Percentiles rank a stretch among this genome's conserved stretches.
phyloP scores from a whole-genome alignment of 1,140 invertebrate species.

The Hylaeus anthracinus region DNA sequence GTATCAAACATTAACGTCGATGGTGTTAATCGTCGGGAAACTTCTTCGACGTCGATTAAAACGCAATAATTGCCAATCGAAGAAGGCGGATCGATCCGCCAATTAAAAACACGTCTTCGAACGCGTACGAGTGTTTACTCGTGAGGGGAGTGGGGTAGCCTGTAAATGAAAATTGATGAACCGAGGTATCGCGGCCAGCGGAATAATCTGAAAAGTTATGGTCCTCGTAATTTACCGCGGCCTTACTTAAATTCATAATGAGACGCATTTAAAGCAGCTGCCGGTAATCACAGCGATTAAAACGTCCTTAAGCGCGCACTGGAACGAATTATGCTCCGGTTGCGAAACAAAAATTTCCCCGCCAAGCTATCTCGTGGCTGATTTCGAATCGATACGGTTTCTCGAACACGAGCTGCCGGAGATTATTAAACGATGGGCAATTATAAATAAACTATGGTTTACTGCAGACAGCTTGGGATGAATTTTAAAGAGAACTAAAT shows the following conservation, averaged over 20 bases:
- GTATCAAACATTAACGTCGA: background rate
- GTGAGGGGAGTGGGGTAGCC: conserved; percentile 36
- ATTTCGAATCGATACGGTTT: conserved; percentile 13
- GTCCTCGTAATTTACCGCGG: conserved; percentile 64
- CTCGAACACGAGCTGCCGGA: background rate
- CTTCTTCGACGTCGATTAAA: background rate
- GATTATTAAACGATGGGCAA: background rate
- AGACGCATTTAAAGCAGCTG: conserved; percentile 72
- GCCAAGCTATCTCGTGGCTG: background rate
- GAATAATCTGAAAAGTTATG: conserved; percentile 67
- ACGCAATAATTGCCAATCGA: background rate
- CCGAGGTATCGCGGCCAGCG: conserved; percentile 52
- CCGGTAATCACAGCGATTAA: conserved; percentile 71
- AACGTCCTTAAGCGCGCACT: conserved; percentile 65
- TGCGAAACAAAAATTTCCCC: conserved; percentile 21
- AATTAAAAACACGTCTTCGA: background rate
- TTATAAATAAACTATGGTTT: conserved; percentile 7
- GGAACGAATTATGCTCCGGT: conserved; percentile 45
- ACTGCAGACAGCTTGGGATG: background rate
- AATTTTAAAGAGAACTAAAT: conserved; percentile 6
- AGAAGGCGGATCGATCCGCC: background rate
- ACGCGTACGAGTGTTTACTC: background rate
- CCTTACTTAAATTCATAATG: conserved; percentile 68
- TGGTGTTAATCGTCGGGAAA: background rate
- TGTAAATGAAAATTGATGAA: conserved; percentile 66